Evolutionary conservation across 2,888 invertebrate species (phyloP), one percentile per base, ranked within the genome.

Genomic region (Drosophila leonis): DNA sequence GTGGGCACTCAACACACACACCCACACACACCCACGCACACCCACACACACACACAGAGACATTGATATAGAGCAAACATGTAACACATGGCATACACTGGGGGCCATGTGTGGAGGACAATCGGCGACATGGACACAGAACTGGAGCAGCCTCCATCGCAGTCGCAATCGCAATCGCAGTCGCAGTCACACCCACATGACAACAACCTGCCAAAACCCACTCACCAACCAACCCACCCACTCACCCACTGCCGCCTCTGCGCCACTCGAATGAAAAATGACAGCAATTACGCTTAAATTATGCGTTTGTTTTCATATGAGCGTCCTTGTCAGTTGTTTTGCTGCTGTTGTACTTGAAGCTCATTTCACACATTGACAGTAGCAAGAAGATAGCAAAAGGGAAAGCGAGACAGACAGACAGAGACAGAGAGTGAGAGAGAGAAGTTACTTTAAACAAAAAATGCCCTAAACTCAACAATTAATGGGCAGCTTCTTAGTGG

Each of bases 271-370:
- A 81, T 82, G 87, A 90, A 87, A 91, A 90, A 90, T 91, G 81
- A 80, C 91, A 87, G 90, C 87, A 90, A 90, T 90, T 90, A 91
- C 78, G 78, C 87, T 84, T 89, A 89, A 89, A 90, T 90, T 90
- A 90, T 91, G 90, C 89, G 80, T 84, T 86, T 84, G 83, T 84
- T 84, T 84, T 89, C 87, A 89, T 87, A 84, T 84, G 87, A 89
- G 75, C 82, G 83, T 84, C 84, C 89, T 89, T 84, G 83, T 72
- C 73, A 71, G 88, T 74, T 71, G 72, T 72, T 73, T 46, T 59
- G 82, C 64, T 71, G 39, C 59, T 72, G 49, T 44, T 83, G 65
- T 78, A 71, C 84, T 84, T 78, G 81, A 74, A 81, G 84, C 90
- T 89, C 72, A 89, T 89, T 87, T 81, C 88, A 89, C 90, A 87